Conservation (phyloP, 2,888 invertebrate genomes). For the Tribolium freemani region DNA sequence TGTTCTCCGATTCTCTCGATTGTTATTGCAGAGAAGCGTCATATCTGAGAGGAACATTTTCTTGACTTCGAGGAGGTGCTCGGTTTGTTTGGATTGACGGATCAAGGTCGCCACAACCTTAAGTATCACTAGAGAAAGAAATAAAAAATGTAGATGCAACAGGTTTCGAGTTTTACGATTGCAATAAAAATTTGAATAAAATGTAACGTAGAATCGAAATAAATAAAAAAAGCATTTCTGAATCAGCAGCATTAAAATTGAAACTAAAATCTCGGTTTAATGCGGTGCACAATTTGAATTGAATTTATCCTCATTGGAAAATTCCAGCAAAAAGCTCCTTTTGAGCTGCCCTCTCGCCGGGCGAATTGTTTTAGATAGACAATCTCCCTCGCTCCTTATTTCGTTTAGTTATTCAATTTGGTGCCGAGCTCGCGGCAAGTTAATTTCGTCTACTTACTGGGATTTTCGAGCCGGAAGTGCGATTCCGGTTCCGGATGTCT, state of each 20-base stretch:
- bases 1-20: constrained; percentile 95
- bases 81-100: constrained; percentile 95
- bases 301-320: no score
- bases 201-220: no score
- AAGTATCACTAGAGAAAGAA: constrained; percentile 84
- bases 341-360: no score
- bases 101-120: constrained; percentile 98
- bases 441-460: constrained; percentile 77
- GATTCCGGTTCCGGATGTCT: constrained; percentile 96
- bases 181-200: background rate
- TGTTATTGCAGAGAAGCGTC: constrained; percentile 97
- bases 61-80: constrained; percentile 92
- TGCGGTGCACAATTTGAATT: no score
- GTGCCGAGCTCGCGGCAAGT: background rate
- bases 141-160: constrained; percentile 21
- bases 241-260: no score
- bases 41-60: constrained; percentile 97
- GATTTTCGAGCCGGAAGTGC: constrained; percentile 95
- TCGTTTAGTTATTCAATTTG: background rate
- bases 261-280: no score
- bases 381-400: background rate
- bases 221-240: no score
- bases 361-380: background rate
- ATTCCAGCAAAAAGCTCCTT: no score
- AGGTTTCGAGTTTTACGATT: background rate